Conservation (phyloP, 2,888 invertebrate species). For the Cosmorhoe ocellata region DNA sequence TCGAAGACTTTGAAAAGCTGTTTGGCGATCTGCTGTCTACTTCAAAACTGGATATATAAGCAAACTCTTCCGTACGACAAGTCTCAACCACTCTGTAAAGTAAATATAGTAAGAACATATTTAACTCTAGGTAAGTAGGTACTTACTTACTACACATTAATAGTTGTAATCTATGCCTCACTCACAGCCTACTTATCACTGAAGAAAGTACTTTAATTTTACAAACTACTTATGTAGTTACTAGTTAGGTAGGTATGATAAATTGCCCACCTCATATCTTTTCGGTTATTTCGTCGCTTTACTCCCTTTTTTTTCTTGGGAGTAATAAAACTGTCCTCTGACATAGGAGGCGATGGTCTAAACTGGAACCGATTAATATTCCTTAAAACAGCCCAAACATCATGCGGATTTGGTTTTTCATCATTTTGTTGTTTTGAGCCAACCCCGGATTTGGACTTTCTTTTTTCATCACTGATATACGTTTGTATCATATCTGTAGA, state of each 20-base stretch:
- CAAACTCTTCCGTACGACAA: conserved; percentile 62
- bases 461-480: conserved; percentile 44
- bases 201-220: no score
- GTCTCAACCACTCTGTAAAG: conserved; percentile 62
- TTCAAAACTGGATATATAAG: conserved; percentile 62
- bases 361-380: conserved; percentile 68
- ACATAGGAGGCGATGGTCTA: conserved; percentile 59
- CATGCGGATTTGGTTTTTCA: conserved; percentile 46
- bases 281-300: conserved; percentile 42
- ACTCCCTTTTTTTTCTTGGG: conserved; percentile 45
- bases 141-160: no score
- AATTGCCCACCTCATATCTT: conserved; percentile 51
- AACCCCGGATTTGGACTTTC: conserved; percentile 21
- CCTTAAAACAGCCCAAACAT: conserved; percentile 68
- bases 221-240: no score
- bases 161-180: no score
- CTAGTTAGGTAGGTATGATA: no score
- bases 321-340: conserved; percentile 51
- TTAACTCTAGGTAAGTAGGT: no score
- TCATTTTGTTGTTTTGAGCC: conserved; percentile 24
- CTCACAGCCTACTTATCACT: no score
- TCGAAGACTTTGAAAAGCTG: conserved; percentile 53
- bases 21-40: conserved; percentile 45
- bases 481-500: conserved; percentile 54
- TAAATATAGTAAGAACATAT: no score